Base-by-base conservation (phyloP, 2,797 vertebrate genomes). In the Coregonus sp. region DNA sequence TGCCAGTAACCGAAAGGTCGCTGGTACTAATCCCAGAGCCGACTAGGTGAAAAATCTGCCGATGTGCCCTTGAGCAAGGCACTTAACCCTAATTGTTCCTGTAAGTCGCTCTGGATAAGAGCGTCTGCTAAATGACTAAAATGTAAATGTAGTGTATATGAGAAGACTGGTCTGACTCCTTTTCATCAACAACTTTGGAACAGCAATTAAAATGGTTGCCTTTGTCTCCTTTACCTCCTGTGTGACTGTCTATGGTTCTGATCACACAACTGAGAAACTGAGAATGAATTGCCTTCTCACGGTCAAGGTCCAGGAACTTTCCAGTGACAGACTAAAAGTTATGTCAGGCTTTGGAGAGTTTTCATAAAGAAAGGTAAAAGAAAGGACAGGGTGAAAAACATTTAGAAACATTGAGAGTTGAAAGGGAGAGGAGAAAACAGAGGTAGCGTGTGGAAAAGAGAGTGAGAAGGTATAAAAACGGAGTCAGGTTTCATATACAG, bases 261-360 rank as follows among this genome's bases (percentile, higher is more conserved):
- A 83, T 84, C 81, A 81, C 74, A 74, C 74, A 54, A 69, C 73
- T 77, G 70, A 80, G 71, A 78, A 82, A 81, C 25, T 37, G 67
- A 51, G 71, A 78, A 77, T 82, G 77, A 81, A 85, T 63, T 82
- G 78, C 80, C 81, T 76, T 75, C 69, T 65, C 67, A 40, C 67
- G 74, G 63, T 59, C 12, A 9, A 25, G 37, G 20, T 75, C 72
- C 40, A 72, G 20, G 73, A 82, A 78, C 29, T 66, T 56, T 68
- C 37, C 47, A 68, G 70, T 15, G 71, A 72, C 35, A 2, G 51
- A 76, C 12, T 51, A 65, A 4, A 47, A 69, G 47, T 73, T 81
- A 82, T 79, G 75, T 79, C 66, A 72, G 50, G 52, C 29, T 72
- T 68, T 29, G 6, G 35, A 33, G 67, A 67, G 67, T 61, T 79